Conservation (phyloP, 2,797 vertebrate species). For the Hypotaenidia okinawae region DNA sequence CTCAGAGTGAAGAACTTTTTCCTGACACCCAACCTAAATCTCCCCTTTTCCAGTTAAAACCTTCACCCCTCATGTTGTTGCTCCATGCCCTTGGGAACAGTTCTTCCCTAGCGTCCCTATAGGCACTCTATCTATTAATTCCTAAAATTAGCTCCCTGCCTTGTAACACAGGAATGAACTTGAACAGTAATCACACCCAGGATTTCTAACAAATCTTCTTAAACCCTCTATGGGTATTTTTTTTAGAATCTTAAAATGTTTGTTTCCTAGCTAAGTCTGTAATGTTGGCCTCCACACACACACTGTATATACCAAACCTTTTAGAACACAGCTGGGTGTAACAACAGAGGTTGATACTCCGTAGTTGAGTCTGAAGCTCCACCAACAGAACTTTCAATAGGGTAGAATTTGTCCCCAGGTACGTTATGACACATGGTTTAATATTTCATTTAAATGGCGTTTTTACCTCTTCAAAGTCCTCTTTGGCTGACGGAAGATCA, state of each 20-base stretch:
- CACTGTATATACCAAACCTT: not conserved
- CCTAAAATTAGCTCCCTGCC: fast-evolving
- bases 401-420: not conserved
- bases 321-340: fast-evolving
- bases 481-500: constrained; percentile 93
- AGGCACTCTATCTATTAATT: not conserved
- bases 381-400: not conserved
- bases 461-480: constrained; percentile 95
- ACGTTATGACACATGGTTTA: not conserved
- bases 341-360: not conserved
- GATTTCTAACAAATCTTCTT: not conserved
- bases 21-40: too few relatives aligned
- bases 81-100: too few relatives aligned
- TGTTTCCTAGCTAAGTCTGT: not conserved
- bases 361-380: not conserved
- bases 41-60: too few relatives aligned
- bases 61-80: too few relatives aligned
- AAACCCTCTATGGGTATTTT: not conserved
- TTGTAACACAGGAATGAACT: not conserved
- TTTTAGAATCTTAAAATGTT: not conserved
- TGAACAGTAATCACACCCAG: not conserved
- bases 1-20: too few relatives aligned
- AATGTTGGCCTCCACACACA: too few relatives aligned
- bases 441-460: not conserved
- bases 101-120: too few relatives aligned